Conservation (phyloP, 2,113 vertebrate genomes). For the Scomber japonicus region DNA sequence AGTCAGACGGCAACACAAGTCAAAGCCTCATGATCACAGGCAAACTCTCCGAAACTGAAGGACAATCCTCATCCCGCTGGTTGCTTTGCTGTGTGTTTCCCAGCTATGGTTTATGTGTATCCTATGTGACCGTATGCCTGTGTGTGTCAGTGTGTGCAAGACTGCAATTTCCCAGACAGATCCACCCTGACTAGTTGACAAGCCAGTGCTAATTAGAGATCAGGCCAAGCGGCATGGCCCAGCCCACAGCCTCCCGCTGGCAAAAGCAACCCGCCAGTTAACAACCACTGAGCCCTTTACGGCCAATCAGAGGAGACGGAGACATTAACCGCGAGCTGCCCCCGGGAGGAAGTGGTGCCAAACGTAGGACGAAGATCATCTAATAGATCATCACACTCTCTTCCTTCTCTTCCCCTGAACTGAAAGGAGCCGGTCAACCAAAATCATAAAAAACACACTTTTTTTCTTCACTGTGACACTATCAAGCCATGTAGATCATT, state of each 20-base stretch:
- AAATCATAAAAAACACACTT: conserved; percentile 10
- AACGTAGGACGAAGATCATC: conserved; percentile 22
- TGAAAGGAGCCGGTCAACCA: not conserved
- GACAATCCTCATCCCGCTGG: conserved; percentile 49
- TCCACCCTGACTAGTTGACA: conserved; percentile 79
- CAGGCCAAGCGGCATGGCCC: conserved; percentile 72
- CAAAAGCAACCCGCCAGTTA: conserved; percentile 77
- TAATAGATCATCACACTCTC: conserved; percentile 43
- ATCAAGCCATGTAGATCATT: not conserved
- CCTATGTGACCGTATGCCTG: too few species aligned
- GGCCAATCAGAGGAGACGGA: conserved; percentile 67
- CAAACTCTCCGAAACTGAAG: conserved; percentile 38
- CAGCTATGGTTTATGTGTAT: conserved; percentile 36
- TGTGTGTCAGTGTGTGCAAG: conserved; percentile 52
- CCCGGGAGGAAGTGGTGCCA: conserved; percentile 55
- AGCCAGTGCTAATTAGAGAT: conserved; percentile 85
- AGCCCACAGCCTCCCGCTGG: conserved; percentile 80
- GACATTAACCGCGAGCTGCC: conserved; percentile 54
- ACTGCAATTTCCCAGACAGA: conserved; percentile 82
- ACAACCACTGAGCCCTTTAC: conserved; percentile 57
- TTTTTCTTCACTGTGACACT: not conserved
- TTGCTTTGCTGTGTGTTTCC: conserved; percentile 55
- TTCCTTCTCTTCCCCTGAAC: conserved; percentile 21
- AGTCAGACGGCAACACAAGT: conserved; percentile 66
- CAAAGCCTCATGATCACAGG: conserved; percentile 66